Evolutionary conservation across 2,888 invertebrate genomes (phyloP).

Genomic region (Agrotis segetum): DNA sequence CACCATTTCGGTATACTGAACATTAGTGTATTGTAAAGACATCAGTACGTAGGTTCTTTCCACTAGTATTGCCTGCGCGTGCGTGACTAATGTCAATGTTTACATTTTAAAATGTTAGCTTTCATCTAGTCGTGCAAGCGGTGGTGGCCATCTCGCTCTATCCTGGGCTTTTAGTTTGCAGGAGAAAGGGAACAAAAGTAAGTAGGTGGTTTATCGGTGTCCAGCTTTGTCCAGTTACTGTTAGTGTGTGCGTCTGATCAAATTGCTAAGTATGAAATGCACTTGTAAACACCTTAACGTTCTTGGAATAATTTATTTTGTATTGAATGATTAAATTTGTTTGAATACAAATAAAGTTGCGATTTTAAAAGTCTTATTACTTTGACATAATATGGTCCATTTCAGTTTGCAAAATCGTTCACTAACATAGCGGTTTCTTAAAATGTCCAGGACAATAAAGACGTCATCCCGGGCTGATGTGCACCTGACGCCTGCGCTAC

Average conservation of each 20-base stretch:
- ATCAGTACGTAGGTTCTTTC: neutral
- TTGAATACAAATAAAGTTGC: conserved; percentile 4
- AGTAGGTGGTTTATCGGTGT: conserved; percentile 2
- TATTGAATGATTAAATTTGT: conserved; percentile 3
- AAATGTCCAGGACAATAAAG: neutral
- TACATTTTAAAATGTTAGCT: conserved; percentile 8
- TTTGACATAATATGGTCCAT: neutral
- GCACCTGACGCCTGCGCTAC: too few species aligned
- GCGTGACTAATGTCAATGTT: conserved; percentile 6
- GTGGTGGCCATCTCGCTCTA: conserved; percentile 5
- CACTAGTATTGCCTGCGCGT: neutral
- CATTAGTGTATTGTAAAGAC: conserved; percentile 9
- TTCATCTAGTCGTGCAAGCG: conserved; percentile 9
- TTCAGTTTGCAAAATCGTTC: conserved; percentile 1
- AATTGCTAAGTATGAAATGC: neutral
- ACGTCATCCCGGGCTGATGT: too few species aligned
- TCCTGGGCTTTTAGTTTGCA: too few species aligned
- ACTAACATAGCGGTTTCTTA: too few species aligned
- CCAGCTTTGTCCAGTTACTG: conserved; percentile 11
- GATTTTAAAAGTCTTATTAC: neutral
- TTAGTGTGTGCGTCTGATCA: conserved; percentile 6
- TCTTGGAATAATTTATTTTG: conserved; percentile 5
- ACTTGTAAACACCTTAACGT: conserved; percentile 8
- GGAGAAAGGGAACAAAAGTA: conserved; percentile 10
- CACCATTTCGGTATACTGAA: conserved; percentile 13